Conservation (phyloP, 2,888 invertebrate species). For the Nymphalis polychloros region DNA sequence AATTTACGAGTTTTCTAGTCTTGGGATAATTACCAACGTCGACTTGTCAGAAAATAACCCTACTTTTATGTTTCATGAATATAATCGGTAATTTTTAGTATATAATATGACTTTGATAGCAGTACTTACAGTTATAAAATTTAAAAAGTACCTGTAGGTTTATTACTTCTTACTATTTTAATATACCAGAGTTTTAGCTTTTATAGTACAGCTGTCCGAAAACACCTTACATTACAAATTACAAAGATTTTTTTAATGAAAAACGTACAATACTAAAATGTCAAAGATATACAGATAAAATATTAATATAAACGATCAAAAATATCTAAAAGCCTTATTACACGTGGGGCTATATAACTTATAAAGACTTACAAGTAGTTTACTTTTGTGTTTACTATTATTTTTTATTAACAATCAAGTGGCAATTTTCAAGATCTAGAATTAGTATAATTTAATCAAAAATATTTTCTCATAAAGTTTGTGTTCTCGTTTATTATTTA, state of each 20-base stretch:
- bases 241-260: neutral
- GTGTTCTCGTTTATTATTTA: too few relatives aligned
- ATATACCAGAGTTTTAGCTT: neutral
- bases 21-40: conserved; percentile 17
- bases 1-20: too few relatives aligned
- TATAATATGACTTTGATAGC: neutral
- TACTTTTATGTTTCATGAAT: conserved; percentile 9
- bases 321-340: too few relatives aligned
- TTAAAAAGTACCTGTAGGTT: neutral
- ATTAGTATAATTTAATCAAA: too few relatives aligned
- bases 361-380: too few relatives aligned
- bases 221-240: conserved; percentile 7
- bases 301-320: too few relatives aligned
- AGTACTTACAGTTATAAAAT: neutral
- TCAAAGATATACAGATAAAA: too few relatives aligned
- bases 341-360: too few relatives aligned
- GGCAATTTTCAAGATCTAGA: too few relatives aligned
- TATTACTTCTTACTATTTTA: neutral
- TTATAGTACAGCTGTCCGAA: neutral
- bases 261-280: neutral
- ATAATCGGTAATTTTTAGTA: neutral
- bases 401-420: too few relatives aligned
- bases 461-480: too few relatives aligned
- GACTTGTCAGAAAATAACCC: conserved; percentile 38
- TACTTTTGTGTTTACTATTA: too few relatives aligned